Conservation (phyloP, 1,140 invertebrate species). For the Chlorops oryzae region DNA sequence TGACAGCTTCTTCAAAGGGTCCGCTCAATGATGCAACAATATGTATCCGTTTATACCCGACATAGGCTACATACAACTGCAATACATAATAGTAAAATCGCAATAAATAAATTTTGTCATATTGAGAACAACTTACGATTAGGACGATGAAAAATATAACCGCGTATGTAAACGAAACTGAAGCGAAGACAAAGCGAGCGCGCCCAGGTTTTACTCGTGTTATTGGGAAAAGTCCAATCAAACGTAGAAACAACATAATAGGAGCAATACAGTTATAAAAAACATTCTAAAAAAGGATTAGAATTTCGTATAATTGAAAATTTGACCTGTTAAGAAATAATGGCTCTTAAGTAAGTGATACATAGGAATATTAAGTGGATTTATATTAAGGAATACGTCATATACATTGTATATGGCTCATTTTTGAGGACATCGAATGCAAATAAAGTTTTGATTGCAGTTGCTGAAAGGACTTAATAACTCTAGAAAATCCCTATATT, state of each 20-base stretch:
- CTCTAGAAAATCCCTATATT: no score
- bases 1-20: slow-evolving; percentile 62
- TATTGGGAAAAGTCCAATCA: slow-evolving; percentile 57
- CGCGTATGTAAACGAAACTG: slow-evolving; percentile 54
- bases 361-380: background rate
- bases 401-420: no score
- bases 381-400: background rate
- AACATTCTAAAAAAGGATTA: slow-evolving; percentile 43
- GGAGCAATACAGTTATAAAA: slow-evolving; percentile 57
- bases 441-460: no score
- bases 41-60: slow-evolving; percentile 55
- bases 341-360: background rate
- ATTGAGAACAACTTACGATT: slow-evolving; percentile 27
- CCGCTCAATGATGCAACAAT: slow-evolving; percentile 56
- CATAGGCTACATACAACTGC: slow-evolving; percentile 53
- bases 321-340: background rate
- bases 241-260: slow-evolving; percentile 52
- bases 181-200: slow-evolving; percentile 49
- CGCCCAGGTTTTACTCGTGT: slow-evolving; percentile 47
- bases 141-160: slow-evolving; percentile 50
- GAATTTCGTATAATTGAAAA: background rate
- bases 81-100: background rate
- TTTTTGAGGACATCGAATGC: no score
- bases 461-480: no score
- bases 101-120: background rate